Percentiles rank a stretch among this genome's conserved stretches.
Conservation (phyloP, 2,888 invertebrate species). For the Mystacides longicornis region DNA sequence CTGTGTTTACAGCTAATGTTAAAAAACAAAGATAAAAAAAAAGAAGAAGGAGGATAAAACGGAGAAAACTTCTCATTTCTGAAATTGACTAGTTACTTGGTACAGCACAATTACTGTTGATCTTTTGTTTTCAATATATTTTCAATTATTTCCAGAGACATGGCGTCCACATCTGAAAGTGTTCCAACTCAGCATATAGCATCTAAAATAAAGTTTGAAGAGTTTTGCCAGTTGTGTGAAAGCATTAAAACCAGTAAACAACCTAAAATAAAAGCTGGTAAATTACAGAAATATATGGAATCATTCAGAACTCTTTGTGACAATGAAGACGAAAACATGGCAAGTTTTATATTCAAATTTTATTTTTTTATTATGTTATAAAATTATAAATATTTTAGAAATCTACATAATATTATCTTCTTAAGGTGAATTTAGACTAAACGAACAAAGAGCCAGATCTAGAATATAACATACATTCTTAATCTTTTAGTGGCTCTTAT, state of each 20-base stretch:
- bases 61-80: no score
- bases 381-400: not conserved
- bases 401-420: not conserved
- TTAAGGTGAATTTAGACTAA: not conserved
- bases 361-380: not conserved
- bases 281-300: conserved; percentile 1
- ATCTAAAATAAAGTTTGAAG: conserved; percentile 40
- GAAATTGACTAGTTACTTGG: no score
- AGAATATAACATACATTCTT: no score
- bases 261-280: not conserved
- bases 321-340: not conserved
- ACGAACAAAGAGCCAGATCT: no score
- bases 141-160: not conserved
- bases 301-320: conserved; percentile 5
- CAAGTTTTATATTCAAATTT: not conserved
- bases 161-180: not conserved
- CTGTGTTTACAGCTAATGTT: no score
- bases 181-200: conserved; percentile 1
- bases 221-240: conserved; percentile 56
- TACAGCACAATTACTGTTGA: no score
- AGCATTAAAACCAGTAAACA: conserved; percentile 37
- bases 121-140: no score
- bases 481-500: no score
- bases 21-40: no score
- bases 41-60: no score